Percentiles rank a stretch among this genome's conserved stretches.
These are phyloP conservation scores for Caranx ignobilis DNA, from an alignment of 2,113 vertebrate genomes.

Conservation along the genomic window DNA sequence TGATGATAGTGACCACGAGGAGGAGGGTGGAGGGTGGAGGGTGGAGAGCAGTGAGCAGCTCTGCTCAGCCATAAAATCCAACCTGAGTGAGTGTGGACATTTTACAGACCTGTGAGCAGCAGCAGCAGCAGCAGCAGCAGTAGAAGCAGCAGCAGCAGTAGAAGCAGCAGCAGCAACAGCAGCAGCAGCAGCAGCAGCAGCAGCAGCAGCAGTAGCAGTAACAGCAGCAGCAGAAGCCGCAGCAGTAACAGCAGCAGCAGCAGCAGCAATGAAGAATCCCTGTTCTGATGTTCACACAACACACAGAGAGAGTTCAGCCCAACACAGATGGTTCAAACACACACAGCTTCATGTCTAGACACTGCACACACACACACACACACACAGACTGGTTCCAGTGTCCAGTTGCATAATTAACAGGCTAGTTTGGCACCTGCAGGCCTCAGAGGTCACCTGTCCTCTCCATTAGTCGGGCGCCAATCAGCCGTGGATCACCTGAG, in stretches of 20 bases:
- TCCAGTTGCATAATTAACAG: conserved; percentile 84
- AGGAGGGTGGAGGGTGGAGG: neutral
- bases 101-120: conserved; percentile 72
- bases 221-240: too few relatives aligned
- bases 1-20: conserved; percentile 6
- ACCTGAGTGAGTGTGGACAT: conserved; percentile 67
- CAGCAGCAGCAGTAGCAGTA: too few relatives aligned
- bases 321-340: conserved; percentile 66
- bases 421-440: conserved; percentile 76
- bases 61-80: conserved; percentile 60
- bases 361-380: conserved; percentile 67
- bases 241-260: too few relatives aligned
- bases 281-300: conserved; percentile 65
- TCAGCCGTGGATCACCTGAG: conserved; percentile 71
- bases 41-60: conserved; percentile 3
- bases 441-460: conserved; percentile 75
- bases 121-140: neutral
- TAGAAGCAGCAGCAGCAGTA: too few relatives aligned
- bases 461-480: conserved; percentile 73
- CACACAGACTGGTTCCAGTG: conserved; percentile 67
- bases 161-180: too few relatives aligned
- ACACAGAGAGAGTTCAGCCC: conserved; percentile 51
- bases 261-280: conserved; percentile 39
- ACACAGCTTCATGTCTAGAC: conserved; percentile 67
- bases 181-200: too few relatives aligned